Evolutionary conservation across 2,113 vertebrate genomes (phyloP), one percentile per base, ranked within the genome.

Genomic region (Antidorcas marsupialis): DNA sequence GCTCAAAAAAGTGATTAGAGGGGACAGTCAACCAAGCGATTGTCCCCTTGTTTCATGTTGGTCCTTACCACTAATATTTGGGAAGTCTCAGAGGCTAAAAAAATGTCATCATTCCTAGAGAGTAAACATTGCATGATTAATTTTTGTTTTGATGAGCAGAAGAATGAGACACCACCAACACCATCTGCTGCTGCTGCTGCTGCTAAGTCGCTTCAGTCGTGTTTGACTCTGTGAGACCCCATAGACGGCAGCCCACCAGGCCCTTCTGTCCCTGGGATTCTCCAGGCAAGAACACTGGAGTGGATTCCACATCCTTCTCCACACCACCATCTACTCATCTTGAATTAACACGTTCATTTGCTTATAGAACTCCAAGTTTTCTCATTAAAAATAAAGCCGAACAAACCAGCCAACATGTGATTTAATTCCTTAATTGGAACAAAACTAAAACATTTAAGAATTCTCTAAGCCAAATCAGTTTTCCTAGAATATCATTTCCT

Each of bases 111-210:
- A 90, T 93, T 33, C 19, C 43, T 76, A 87, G 47, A 84, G 39
- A 92, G 45, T 64, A 92, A 96, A 91, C 95, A 91, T 21, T 84
- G 25, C 50, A 59, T 21, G 43, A 89, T 43, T 85, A 76, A 84
- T 83, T 96, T 94, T 95, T 91, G 81, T 84, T 94, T 91, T 81
- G 87, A 82, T 92, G 53, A 39, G 52, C 4, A 67, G 81, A 74
- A 33, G n/a, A 9, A 47, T 52, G 52, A 52, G 27, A 78, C 21
- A 30, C 2, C 17, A 52, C 9, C 28, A 81, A 8, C 45, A n/a
- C 60, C 28, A 28, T 60, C 57, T 59, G 57, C 59, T 30, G 59
- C 59, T 28, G 57, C 23, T 25, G 23, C 57, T 59, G 60, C 30
- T 64, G 60, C 30, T 64, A 0, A 33, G 30, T 64, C 0, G 0